phyloP scores from a whole-genome alignment of 2,888 invertebrate species.

The Cataglyphis cursor region DNA sequence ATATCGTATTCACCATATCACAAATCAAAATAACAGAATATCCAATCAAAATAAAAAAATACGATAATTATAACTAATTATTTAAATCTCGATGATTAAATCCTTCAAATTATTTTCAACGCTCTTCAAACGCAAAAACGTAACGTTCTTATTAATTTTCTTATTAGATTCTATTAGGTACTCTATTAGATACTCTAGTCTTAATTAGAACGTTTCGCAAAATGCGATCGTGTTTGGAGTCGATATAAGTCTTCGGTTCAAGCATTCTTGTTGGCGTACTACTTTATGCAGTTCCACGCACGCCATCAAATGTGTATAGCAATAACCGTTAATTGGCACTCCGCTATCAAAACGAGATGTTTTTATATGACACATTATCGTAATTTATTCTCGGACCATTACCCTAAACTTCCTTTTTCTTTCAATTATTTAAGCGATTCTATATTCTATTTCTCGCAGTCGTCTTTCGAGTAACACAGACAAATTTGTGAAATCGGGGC shows the following conservation, averaged over 20 bases:
- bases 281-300: conserved; percentile 14
- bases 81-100: not conserved
- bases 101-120: conserved; percentile 1
- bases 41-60: not conserved
- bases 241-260: not conserved
- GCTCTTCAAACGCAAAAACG: not conserved
- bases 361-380: not conserved
- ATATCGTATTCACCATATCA: not conserved
- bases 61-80: not conserved
- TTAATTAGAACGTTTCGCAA: conserved; percentile 1
- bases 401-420: not conserved
- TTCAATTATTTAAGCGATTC: not conserved
- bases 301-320: not conserved
- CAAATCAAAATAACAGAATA: not conserved
- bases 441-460: not conserved
- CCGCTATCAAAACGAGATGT: conserved; percentile 1
- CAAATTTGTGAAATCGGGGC: conserved; percentile 58
- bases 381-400: not conserved
- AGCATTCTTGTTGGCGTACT: not conserved
- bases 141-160: not conserved
- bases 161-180: not conserved
- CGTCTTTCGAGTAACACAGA: not conserved
- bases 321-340: not conserved
- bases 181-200: not conserved
- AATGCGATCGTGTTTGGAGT: not conserved